These are phyloP conservation scores for Antechinus flavipes DNA, from an alignment of 2,113 vertebrate genomes.

Conservation along the genomic window DNA sequence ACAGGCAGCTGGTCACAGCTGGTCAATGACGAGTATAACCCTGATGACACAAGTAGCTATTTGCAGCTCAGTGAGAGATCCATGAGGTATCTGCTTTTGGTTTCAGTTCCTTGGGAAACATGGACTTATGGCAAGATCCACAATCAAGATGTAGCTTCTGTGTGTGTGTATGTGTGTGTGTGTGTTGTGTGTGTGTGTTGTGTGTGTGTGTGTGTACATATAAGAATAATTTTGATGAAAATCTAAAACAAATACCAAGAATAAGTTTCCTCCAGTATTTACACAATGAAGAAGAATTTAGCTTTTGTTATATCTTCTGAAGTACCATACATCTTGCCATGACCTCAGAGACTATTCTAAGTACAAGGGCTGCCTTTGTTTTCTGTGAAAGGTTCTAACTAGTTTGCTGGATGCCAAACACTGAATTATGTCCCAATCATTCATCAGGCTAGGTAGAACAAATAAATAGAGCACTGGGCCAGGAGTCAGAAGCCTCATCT, in stretches of 20 bases:
- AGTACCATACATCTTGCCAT: background rate
- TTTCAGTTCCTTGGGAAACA: background rate
- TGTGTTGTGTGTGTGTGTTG: background rate
- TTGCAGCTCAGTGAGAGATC: conserved; percentile 96
- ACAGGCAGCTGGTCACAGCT: conserved; percentile 97
- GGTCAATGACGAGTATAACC: conserved; percentile 93
- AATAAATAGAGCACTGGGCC: background rate
- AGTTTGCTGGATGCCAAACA: background rate
- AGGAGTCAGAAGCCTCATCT: background rate
- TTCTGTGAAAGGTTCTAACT: background rate
- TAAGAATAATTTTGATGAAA: background rate
- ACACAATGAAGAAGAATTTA: background rate
- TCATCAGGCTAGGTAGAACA: background rate
- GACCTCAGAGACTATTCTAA: background rate
- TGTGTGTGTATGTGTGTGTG: background rate
- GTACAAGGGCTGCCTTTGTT: background rate
- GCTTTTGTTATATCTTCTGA: conserved; percentile 1
- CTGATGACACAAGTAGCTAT: conserved; percentile 96
- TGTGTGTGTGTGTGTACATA: background rate
- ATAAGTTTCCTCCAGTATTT: background rate
- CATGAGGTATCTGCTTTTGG: conserved; percentile 81
- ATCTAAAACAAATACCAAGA: background rate
- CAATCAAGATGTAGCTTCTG: background rate
- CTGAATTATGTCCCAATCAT: background rate
- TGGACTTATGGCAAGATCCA: background rate